Conservation (phyloP, 2,113 vertebrate genomes). For the Brachyhypopomus gauderio region DNA sequence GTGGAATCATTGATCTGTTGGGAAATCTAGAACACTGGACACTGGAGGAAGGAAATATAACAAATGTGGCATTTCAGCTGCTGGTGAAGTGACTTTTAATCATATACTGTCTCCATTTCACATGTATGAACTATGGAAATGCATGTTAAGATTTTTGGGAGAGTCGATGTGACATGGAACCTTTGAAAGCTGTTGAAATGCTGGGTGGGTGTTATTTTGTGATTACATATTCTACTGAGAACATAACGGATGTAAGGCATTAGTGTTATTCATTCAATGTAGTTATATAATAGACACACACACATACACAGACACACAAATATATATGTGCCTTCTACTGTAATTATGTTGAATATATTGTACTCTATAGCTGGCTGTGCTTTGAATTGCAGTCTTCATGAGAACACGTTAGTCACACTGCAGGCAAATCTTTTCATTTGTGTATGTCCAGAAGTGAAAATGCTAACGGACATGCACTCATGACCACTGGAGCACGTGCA, state of each 20-base stretch:
- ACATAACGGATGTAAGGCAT: neutral
- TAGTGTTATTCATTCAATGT: neutral
- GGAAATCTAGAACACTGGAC: no score
- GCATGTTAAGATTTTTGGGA: neutral
- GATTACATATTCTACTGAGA: conserved; percentile 1
- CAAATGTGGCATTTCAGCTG: no score
- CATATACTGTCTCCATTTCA: no score
- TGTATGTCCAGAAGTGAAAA: neutral
- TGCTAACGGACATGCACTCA: neutral
- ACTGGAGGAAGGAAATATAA: no score
- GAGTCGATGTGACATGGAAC: neutral
- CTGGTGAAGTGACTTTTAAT: no score
- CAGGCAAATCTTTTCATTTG: neutral
- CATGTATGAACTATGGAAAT: neutral
- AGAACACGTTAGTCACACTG: neutral
- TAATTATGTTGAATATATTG: neutral
- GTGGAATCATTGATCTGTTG: no score
- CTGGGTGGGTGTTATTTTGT: conserved; percentile 19
- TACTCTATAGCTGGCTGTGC: neutral
- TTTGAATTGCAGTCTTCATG: neutral
- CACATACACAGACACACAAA: neutral
- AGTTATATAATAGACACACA: conserved; percentile 17
- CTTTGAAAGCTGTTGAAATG: neutral
- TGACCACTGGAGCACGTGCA: neutral
- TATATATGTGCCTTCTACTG: neutral